These are phyloP conservation scores for Cricetomys ansorgei DNA, from an alignment of 2,113 vertebrate species.

Conservation along the genomic window DNA sequence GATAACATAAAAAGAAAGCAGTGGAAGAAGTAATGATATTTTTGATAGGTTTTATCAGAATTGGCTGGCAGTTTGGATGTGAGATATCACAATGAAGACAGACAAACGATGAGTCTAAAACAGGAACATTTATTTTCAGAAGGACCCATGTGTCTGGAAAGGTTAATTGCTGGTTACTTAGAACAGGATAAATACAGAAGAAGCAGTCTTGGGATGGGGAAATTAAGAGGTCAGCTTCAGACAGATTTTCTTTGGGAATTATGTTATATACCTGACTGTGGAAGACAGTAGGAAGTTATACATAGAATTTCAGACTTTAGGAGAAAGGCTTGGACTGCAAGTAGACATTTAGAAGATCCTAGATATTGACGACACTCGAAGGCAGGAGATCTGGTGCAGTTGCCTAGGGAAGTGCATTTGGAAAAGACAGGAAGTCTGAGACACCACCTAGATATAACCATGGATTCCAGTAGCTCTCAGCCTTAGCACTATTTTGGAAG, in stretches of 20 bases:
- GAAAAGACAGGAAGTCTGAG: not conserved
- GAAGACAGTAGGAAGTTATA: not conserved
- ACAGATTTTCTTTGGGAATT: not conserved
- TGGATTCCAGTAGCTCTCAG: not conserved
- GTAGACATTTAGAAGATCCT: not conserved
- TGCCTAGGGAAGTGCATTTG: not conserved
- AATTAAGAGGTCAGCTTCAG: not conserved
- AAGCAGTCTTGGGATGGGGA: not conserved
- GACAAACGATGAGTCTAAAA: not conserved
- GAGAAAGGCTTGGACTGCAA: not conserved
- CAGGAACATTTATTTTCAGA: not conserved
- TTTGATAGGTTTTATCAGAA: not conserved
- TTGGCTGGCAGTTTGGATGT: not conserved
- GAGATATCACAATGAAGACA: not conserved
- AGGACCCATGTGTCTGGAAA: not conserved
- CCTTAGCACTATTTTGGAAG: too few species aligned
- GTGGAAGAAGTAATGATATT: not conserved
- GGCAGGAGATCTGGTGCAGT: not conserved
- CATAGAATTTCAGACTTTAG: not conserved
- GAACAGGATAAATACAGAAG: not conserved
- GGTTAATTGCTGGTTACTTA: not conserved
- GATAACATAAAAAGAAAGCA: too few species aligned
- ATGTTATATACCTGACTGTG: not conserved
- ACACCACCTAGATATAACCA: accelerated
- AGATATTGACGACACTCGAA: not conserved